These are phyloP conservation scores for Sebastes vulpes DNA, from an alignment of 2,797 vertebrate species.

Conservation along the genomic window DNA sequence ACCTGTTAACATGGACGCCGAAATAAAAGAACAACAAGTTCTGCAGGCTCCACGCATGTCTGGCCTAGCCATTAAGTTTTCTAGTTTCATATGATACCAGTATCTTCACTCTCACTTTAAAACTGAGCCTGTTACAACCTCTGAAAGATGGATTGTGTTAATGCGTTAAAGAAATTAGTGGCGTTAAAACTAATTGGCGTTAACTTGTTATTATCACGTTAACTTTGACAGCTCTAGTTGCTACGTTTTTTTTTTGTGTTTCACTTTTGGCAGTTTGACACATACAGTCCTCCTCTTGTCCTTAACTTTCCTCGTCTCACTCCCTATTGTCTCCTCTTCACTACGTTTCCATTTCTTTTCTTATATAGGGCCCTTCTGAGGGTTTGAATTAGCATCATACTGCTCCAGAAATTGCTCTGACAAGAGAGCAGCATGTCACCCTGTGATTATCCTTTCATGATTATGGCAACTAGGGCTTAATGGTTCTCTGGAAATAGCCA, in stretches of 20 bases:
- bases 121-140: no score
- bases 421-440: constrained; percentile 39
- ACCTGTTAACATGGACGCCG: no score
- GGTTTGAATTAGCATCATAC: constrained; percentile 30
- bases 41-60: no score
- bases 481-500: constrained; percentile 44
- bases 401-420: constrained; percentile 41
- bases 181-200: no score
- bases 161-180: no score
- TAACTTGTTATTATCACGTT: no score
- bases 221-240: no score
- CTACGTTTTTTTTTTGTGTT: not conserved
- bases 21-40: no score
- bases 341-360: not conserved
- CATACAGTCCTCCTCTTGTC: not conserved
- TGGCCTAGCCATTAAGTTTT: no score
- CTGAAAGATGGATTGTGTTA: no score
- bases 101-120: no score
- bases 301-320: not conserved
- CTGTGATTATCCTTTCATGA: constrained; percentile 60
- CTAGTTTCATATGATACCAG: no score
- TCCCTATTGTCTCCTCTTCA: not conserved
- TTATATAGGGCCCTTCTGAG: constrained; percentile 1
- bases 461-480: constrained; percentile 45
- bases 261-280: not conserved